Evolutionary conservation across 2,113 vertebrate genomes (phyloP), one percentile per base, ranked within the genome.

Genomic region (Bombycilla garrulus): DNA sequence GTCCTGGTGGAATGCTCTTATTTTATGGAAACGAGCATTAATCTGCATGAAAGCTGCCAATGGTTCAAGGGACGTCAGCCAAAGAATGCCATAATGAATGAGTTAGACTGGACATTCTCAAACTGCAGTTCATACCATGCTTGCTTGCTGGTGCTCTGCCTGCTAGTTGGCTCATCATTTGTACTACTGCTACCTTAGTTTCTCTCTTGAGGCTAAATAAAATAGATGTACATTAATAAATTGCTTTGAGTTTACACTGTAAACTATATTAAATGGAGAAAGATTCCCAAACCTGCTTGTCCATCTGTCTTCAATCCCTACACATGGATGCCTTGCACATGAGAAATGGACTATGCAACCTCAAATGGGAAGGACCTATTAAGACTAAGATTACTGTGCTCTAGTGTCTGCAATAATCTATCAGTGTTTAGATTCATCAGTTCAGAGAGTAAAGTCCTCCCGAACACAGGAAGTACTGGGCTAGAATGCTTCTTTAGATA

Each of bases 11-110:
- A 97, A 95, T 48, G 44, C 44, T 95, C 35, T 15, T 60, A 80
- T 81, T 95, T 95, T 88, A 93, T 51, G 60, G 76, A 92, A 97
- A 67, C 53, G 33, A 89, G 79, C 4, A 16, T 65, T 76, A 95
- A 81, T 47, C 72, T 56, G 53, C 33, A 60, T 23, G 81, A 94
- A 95, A 86, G 60, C 38, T 91, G 69, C 71, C 86, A 85, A 35
- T 35, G 38, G 73, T 81, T 93, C 64, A 92, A 82, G 80, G 77
- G 81, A 47, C 11, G 5, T 29, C 76, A 53, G 81, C 71, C 78
- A 70, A 81, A 80, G 48, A 83, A 87, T 8, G 12, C 28, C 77
- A 91, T 29, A 70, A 94, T 21, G 44, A 90, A 64, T 36, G 53
- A 85, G 73, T 77, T 67, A 74, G 72, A 40, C 35, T 2, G 3